A percentile compares a stretch with the other conserved stretches of the same genome.
Evolutionary conservation across 2,797 vertebrate species (phyloP).

Genomic region (Eulemur mongoz): DNA sequence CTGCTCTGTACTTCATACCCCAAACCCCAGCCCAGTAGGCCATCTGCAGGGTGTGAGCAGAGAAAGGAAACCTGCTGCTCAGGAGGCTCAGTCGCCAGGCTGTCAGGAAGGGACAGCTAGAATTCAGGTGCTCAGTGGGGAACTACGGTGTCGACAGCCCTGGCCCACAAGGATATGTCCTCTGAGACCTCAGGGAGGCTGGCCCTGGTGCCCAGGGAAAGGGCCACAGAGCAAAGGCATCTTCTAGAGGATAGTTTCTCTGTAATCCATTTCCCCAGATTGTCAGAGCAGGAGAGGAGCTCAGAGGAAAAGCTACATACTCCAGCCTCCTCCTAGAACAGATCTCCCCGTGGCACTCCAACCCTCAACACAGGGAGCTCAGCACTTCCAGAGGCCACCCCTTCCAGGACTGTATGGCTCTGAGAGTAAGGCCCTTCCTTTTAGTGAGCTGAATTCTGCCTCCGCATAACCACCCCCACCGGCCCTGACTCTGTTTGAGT

Average conservation of each 20-base stretch:
- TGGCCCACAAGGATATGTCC: not conserved
- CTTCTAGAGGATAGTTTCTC: not conserved
- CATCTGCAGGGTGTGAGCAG: not conserved
- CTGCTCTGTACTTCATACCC: not conserved
- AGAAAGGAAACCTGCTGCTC: not conserved
- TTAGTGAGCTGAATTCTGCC: not conserved
- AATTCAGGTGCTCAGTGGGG: not conserved
- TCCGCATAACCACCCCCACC: not conserved
- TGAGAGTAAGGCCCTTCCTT: not conserved
- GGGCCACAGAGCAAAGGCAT: not conserved
- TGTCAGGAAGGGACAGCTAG: not conserved
- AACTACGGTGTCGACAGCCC: not conserved
- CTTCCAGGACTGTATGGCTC: not conserved
- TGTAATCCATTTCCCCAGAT: not conserved
- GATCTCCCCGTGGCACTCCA: no score
- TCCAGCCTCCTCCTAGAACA: not conserved
- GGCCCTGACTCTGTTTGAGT: not conserved
- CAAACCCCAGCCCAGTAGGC: not conserved
- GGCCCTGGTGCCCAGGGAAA: not conserved
- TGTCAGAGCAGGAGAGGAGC: not conserved
- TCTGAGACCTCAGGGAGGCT: not conserved
- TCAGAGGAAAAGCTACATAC: not conserved
- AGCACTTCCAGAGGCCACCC: not conserved
- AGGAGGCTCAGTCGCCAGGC: not conserved
- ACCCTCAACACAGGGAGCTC: not conserved